Percentiles rank a stretch among this genome's conserved stretches.
phyloP scores from a whole-genome alignment of 2,888 invertebrate genomes.

The Coelinius sp. region DNA sequence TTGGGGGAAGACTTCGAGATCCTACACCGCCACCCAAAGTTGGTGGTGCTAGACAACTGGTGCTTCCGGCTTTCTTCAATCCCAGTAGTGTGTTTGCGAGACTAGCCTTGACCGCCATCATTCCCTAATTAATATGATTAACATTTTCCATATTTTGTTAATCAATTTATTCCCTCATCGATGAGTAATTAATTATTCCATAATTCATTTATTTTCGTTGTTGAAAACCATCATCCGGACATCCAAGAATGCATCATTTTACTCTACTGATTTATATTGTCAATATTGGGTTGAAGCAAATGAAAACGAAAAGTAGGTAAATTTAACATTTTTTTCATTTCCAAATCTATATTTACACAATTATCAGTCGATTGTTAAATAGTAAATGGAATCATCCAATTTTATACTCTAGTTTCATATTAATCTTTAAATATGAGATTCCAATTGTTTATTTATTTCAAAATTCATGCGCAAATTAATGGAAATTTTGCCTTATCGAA shows the following conservation, averaged over 20 bases:
- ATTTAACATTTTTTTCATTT: slow-evolving; percentile 19
- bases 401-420: background rate
- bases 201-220: background rate
- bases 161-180: slow-evolving; percentile 28
- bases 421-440: background rate
- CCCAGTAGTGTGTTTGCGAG: slow-evolving; percentile 72
- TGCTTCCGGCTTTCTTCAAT: slow-evolving; percentile 81
- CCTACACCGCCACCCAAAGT: slow-evolving; percentile 67
- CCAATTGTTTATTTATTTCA: slow-evolving; percentile 6
- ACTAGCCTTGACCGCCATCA: slow-evolving; percentile 71
- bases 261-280: slow-evolving; percentile 21
- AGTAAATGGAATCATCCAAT: background rate
- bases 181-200: slow-evolving; percentile 9
- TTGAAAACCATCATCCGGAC: background rate
- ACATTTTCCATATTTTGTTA: slow-evolving; percentile 49
- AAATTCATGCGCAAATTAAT: slow-evolving; percentile 3
- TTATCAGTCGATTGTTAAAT: slow-evolving; percentile 13
- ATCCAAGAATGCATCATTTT: background rate
- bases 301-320: slow-evolving; percentile 17
- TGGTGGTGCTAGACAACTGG: slow-evolving; percentile 80
- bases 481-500: background rate
- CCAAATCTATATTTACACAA: slow-evolving; percentile 35
- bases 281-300: slow-evolving; percentile 4
- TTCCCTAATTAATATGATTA: slow-evolving; percentile 66
- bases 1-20: slow-evolving; percentile 70